These are phyloP conservation scores for Mohoua ochrocephala DNA, from an alignment of 2,113 vertebrate species.

Conservation along the genomic window DNA sequence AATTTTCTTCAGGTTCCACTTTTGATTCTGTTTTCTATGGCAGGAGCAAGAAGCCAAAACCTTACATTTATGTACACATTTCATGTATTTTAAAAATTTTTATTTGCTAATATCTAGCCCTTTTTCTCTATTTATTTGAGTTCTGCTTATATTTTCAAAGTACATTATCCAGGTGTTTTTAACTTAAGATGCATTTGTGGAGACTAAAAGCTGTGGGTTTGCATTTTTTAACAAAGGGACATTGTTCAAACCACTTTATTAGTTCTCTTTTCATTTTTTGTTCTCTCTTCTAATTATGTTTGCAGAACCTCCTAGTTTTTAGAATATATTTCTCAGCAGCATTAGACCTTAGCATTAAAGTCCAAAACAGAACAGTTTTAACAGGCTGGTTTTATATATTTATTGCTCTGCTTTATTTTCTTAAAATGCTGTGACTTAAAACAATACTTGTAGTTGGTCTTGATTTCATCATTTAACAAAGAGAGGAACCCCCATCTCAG, in stretches of 20 bases:
- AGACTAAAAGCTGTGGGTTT: neutral
- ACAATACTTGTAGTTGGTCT: neutral
- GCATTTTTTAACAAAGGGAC: neutral
- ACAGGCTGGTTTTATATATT: neutral
- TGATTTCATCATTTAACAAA: neutral
- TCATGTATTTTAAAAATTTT: neutral
- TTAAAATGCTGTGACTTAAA: neutral
- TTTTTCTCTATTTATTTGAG: neutral
- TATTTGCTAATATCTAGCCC: neutral
- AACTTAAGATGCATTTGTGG: neutral
- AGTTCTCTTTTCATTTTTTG: neutral
- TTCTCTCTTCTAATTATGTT: neutral
- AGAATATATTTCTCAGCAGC: neutral
- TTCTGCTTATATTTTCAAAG: neutral
- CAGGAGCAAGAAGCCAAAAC: neutral
- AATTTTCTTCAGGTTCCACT: neutral
- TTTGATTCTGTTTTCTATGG: neutral
- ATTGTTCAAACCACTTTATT: neutral
- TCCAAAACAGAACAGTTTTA: neutral
- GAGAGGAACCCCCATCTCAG: neutral
- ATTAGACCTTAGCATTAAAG: neutral
- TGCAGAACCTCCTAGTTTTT: neutral
- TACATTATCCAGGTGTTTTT: neutral
- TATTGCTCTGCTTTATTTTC: neutral
- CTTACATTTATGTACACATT: neutral